Evolutionary conservation across 1,140 invertebrate genomes (phyloP).

Genomic region (Psix sp.): DNA sequence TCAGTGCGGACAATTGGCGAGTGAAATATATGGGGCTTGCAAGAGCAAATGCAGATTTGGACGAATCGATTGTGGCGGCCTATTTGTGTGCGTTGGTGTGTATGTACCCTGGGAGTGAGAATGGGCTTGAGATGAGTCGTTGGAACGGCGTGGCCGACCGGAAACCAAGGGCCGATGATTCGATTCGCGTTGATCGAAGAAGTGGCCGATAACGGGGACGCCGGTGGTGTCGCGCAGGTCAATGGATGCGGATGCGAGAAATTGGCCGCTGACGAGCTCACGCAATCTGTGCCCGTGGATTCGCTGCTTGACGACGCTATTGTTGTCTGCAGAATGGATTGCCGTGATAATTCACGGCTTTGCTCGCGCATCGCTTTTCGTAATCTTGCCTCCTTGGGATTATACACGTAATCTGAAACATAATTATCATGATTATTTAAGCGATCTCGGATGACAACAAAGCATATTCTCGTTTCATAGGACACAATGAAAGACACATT

Average conservation of each 20-base stretch:
- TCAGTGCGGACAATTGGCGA: conserved; percentile 16
- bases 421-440: conserved; percentile 30
- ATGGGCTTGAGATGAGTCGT: conserved; percentile 69
- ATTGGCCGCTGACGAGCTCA: conserved; percentile 58
- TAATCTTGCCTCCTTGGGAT: conserved; percentile 81
- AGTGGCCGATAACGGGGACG: conserved; percentile 64
- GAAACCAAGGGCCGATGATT: conserved; percentile 71
- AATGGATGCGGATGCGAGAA: conserved; percentile 63
- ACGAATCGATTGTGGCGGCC: conserved; percentile 44
- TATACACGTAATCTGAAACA: conserved; percentile 81
- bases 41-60: conserved; percentile 41
- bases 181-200: conserved; percentile 66
- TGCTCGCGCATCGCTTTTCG: conserved; percentile 80
- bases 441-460: too few species aligned
- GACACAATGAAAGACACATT: too few species aligned
- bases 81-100: conserved; percentile 21
- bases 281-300: conserved; percentile 65
- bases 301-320: conserved; percentile 64
- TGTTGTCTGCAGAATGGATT: conserved; percentile 68
- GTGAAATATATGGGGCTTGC: conserved; percentile 20
- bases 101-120: conserved; percentile 70
- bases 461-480: too few species aligned
- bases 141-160: conserved; percentile 63
- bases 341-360: conserved; percentile 71
- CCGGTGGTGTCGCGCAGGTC: conserved; percentile 61